Evolutionary conservation across 2,888 invertebrate species (phyloP), one percentile per base, ranked within the genome.

Genomic region (Salticus scenicus): DNA sequence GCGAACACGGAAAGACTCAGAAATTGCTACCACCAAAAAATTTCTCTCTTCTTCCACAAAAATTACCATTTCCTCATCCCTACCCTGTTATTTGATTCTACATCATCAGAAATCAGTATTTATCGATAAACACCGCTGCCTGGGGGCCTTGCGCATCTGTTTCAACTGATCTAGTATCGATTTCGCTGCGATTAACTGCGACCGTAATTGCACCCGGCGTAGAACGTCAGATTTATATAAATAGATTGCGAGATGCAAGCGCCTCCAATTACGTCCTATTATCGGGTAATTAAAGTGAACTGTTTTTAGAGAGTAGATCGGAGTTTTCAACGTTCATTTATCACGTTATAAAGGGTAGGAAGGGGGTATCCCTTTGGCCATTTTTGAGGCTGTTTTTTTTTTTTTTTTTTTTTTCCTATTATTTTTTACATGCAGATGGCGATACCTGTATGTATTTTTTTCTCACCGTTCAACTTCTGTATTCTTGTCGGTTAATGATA

Each of bases 141-240:
- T 17, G 47, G 47, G n/a, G 47, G 47, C 47, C n/a, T 14, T 10
- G 47, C 47, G 47, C 47, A 47, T 47, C 47, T 47, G 47, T 47
- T 37, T 47, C 47, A n/a, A 47, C 47, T n/a, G 47, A 47, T 47
- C 47, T 2, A n/a, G 47, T 47, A 47, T 47, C 47, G 47, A 47
- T 47, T 47, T 47, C 17, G 47, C 47, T 47, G 47, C 47, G 47
- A 47, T 47, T 47, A 47, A 47, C 47, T 47, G 47, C 47, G n/a
- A 47, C 47, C 17, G n/a, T 47, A 47, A 47, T 47, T 47, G 47
- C 47, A 47, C 47, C 47, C 47, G 47, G 8, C 7, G 47, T 47
- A n/a, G 47, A 47, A 47, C 75, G 76, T 76, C 76, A 76, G 63
- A 76, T 83, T 83, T 83, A 76, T 83, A 83, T 83, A 83, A 83